phyloP scores from a whole-genome alignment of 2,113 vertebrate genomes.

The Saccopteryx leptura region DNA sequence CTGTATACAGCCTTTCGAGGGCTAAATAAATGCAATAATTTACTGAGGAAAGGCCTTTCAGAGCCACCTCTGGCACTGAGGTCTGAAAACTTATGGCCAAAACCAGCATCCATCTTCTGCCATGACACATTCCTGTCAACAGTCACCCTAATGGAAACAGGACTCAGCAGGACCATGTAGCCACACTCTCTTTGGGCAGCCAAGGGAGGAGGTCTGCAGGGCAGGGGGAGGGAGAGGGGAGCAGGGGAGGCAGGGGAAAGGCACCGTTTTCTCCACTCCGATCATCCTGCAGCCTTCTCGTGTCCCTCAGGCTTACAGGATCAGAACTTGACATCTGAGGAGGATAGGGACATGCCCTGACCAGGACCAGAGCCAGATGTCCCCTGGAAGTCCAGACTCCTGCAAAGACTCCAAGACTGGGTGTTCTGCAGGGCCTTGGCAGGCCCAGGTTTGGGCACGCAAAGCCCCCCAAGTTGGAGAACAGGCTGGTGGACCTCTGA shows the following conservation, averaged over 20 bases:
- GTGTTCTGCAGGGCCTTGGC: not conserved
- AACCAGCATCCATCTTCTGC: conserved; percentile 57
- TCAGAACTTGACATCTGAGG: not conserved
- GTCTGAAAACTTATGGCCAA: conserved; percentile 34
- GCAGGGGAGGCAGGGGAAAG: not conserved
- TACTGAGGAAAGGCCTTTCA: conserved; percentile 60
- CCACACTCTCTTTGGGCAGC: not conserved
- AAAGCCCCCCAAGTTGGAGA: not conserved
- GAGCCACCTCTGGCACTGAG: conserved; percentile 16
- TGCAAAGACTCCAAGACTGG: not conserved
- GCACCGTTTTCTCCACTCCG: not conserved
- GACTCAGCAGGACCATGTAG: not conserved
- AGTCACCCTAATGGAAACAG: conserved; percentile 14
- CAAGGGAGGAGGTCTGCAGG: not conserved
- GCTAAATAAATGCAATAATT: conserved; percentile 76
- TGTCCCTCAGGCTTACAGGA: not conserved
- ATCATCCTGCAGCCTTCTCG: not conserved
- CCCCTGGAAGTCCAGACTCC: not conserved
- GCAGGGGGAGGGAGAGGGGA: too few relatives aligned
- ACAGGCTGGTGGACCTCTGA: not conserved
- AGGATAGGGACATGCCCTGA: not conserved
- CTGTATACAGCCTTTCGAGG: conserved; percentile 68
- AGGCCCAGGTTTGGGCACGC: not conserved
- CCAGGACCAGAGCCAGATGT: not conserved
- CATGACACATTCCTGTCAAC: conserved; percentile 22